Conservation (phyloP, 2,797 vertebrate genomes). For the Erpetoichthys calabaricus region DNA sequence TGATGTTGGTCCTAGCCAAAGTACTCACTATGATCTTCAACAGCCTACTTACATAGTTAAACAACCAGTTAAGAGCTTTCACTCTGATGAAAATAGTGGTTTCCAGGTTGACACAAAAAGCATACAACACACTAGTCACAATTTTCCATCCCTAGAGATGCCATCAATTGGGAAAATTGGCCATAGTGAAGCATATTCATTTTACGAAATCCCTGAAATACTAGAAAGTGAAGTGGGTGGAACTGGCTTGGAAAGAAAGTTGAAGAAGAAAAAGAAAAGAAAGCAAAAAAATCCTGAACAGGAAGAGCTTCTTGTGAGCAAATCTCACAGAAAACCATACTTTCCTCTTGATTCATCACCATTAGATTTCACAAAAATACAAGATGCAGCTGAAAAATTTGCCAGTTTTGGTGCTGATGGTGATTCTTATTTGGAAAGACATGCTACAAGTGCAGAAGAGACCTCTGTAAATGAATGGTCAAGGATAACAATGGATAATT, state of each 20-base stretch:
- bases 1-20: neutral
- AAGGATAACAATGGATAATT: no score
- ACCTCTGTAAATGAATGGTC: no score
- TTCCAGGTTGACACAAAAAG: neutral
- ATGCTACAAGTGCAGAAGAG: neutral
- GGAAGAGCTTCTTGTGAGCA: conserved; percentile 21
- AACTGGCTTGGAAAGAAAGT: conserved; percentile 48
- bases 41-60: no score
- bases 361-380: neutral
- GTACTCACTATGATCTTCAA: no score
- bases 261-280: conserved; percentile 63
- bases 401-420: neutral
- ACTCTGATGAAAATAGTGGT: neutral
- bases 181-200: neutral
- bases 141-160: conserved; percentile 28
- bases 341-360: neutral
- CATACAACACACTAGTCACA: conserved; percentile 22
- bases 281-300: conserved; percentile 41
- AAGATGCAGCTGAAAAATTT: neutral
- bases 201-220: neutral
- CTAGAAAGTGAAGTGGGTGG: conserved; percentile 36
- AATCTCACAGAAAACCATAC: conserved; percentile 10
- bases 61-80: neutral
- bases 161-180: conserved; percentile 28
- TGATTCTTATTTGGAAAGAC: neutral